Evolutionary conservation across 2,113 vertebrate genomes (phyloP).

Genomic region (Eulacestoma nigropectus): DNA sequence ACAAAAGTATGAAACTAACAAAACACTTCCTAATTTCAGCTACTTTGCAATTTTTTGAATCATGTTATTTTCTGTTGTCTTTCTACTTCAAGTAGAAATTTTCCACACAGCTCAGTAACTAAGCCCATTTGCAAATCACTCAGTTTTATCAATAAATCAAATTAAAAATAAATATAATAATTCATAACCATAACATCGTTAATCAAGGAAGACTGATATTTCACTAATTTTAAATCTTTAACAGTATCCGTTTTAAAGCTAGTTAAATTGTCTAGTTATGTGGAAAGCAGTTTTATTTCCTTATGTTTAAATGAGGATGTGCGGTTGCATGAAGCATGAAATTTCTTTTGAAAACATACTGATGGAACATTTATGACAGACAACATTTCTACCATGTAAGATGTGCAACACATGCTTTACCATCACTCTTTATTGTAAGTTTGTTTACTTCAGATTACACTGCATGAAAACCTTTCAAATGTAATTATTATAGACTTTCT

Average conservation of each 20-base stretch:
- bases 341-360: not conserved
- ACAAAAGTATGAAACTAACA: not conserved
- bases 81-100: not conserved
- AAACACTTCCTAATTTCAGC: not conserved
- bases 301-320: not conserved
- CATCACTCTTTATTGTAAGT: not conserved
- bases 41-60: not conserved
- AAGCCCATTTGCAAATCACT: not conserved
- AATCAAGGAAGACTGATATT: not conserved
- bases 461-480: not conserved
- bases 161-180: not conserved
- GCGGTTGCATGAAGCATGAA: not conserved
- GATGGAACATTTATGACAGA: not conserved
- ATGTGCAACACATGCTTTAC: not conserved
- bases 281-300: not conserved
- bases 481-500: not conserved
- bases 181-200: not conserved
- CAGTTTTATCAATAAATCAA: not conserved
- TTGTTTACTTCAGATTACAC: not conserved
- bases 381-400: not conserved
- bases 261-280: not conserved
- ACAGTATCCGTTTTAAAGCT: not conserved
- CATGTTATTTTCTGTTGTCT: not conserved
- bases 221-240: not conserved
- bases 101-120: not conserved